Evolutionary conservation across 2,888 invertebrate species (phyloP), one percentile per base, ranked within the genome.

Genomic region (Athrips mouffetella): DNA sequence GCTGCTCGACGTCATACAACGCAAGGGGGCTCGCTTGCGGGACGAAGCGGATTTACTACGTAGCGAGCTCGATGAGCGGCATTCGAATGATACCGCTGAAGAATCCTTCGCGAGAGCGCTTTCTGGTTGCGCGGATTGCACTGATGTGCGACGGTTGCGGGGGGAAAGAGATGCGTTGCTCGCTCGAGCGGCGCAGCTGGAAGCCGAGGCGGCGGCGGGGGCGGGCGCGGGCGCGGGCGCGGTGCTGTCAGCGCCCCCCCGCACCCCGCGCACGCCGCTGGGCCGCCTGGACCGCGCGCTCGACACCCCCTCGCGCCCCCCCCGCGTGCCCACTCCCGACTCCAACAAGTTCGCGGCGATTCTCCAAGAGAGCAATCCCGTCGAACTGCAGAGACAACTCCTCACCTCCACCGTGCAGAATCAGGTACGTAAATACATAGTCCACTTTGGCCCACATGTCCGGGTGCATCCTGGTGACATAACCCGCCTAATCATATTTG

Each of bases 371-470:
- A 91, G 92, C 64, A 94, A 94, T 85, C 93, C 94, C 50, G 85
- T 95, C 61, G 94, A 95, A 86, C 90, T 96, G 70, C 95, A 95
- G 81, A 92, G 95, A 64, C 96, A 96, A 85, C 89, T 96, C 58
- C 91, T 96, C 59, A 93, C 92, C 25, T 91, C 93, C 65, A 94
- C 94, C 73, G 94, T 94, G 73, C 93, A 94, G 77, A 95, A 95
- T 89, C 94, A 96, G 93, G 95, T 95, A 68, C 70, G 82, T 62
- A 2, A 18, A 35, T 16, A 21, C 27, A 15, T 39, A n/a, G 16
- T 39, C 13, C 7, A 33, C 11, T n/a, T n/a, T n/a, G n/a, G n/a
- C n/a, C n/a, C n/a, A n/a, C n/a, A n/a, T n/a, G n/a, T n/a, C n/a
- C n/a, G n/a, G n/a, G n/a, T n/a, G n/a, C n/a, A n/a, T n/a, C n/a